These are phyloP conservation scores for Gallinago paraguaiae DNA, from an alignment of 2,113 vertebrate genomes.

Conservation along the genomic window DNA sequence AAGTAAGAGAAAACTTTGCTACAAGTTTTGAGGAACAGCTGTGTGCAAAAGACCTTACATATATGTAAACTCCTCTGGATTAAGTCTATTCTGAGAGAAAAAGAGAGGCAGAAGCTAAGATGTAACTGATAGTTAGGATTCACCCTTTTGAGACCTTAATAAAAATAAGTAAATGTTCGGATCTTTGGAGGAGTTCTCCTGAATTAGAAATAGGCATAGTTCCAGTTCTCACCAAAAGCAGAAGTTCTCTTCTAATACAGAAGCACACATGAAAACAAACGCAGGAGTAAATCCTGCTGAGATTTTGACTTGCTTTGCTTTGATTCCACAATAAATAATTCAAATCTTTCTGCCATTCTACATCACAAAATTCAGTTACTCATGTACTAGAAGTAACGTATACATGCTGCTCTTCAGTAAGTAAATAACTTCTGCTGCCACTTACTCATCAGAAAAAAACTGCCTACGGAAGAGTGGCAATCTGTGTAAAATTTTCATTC, in stretches of 20 bases:
- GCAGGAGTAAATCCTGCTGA: neutral
- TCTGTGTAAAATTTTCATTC: neutral
- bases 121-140: neutral
- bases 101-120: neutral
- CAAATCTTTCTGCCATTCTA: neutral
- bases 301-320: too few relatives aligned
- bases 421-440: neutral
- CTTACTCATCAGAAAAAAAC: neutral
- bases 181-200: neutral
- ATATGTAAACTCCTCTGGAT: neutral
- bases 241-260: neutral
- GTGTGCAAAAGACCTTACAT: neutral
- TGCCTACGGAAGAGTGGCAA: neutral
- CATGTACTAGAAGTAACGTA: neutral
- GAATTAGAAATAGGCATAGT: neutral
- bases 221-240: neutral
- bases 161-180: neutral
- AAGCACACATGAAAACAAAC: neutral
- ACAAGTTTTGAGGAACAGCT: neutral
- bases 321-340: neutral
- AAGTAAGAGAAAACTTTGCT: neutral
- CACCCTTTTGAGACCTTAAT: neutral
- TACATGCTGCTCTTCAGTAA: neutral
- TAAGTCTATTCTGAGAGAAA: neutral
- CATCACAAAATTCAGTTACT: neutral